These are phyloP conservation scores for Myopa testacea DNA, from an alignment of 2,888 invertebrate species.

Conservation along the genomic window DNA sequence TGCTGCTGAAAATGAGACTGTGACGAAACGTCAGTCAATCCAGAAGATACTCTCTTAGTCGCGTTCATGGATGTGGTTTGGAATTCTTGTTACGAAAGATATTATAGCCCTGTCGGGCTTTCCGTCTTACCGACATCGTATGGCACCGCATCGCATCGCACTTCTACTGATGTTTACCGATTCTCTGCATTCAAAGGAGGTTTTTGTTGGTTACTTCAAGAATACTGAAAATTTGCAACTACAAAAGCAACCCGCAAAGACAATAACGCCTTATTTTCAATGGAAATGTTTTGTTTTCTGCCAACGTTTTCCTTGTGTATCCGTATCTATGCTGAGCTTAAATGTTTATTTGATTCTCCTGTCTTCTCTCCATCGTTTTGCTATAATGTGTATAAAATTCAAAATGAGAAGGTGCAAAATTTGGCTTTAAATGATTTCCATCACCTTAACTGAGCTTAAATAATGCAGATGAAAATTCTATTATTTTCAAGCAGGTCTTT, in stretches of 20 bases:
- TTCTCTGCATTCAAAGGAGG: neutral
- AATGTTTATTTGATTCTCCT: slow-evolving; percentile 10
- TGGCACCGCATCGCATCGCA: too few relatives aligned
- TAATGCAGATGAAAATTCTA: too few relatives aligned
- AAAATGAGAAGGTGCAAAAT: too few relatives aligned
- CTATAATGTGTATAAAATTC: too few relatives aligned
- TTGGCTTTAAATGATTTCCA: too few relatives aligned
- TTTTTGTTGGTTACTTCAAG: neutral
- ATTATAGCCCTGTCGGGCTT: neutral
- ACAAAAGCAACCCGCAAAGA: neutral
- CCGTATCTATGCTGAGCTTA: neutral
- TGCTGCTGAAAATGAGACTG: neutral
- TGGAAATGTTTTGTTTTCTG: neutral
- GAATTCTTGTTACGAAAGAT: neutral
- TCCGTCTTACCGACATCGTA: neutral
- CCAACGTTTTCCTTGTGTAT: neutral
- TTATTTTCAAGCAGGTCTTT: too few relatives aligned
- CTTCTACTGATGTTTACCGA: too few relatives aligned
- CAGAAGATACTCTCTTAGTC: neutral
- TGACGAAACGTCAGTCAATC: slow-evolving; percentile 2
- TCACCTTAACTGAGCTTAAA: too few relatives aligned
- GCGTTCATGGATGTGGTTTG: neutral
- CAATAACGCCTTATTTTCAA: neutral
- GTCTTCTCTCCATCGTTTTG: too few relatives aligned
- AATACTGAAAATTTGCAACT: neutral